Percentiles rank a stretch among this genome's conserved stretches.
Conservation (phyloP, 1,140 invertebrate genomes). For the Aricia agestis region DNA sequence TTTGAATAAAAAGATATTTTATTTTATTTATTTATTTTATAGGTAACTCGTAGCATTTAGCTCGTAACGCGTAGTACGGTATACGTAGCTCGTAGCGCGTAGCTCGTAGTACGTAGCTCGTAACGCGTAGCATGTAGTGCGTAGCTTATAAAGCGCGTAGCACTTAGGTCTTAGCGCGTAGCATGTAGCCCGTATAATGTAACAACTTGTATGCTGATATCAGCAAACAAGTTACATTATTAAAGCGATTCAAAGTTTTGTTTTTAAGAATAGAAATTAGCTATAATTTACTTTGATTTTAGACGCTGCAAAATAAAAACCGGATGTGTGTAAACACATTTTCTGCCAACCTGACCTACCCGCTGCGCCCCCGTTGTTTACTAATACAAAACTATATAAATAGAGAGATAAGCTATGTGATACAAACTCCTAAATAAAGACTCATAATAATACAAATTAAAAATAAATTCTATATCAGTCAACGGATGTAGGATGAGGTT, state of each 20-base stretch:
- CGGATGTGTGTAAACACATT: conserved; percentile 28
- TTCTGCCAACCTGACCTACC: conserved; percentile 51
- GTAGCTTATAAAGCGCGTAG: neutral
- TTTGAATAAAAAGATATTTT: too few species aligned
- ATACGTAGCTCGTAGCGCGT: neutral
- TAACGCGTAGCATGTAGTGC: neutral
- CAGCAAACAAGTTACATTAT: too few species aligned
- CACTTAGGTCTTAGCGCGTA: neutral
- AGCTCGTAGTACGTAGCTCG: neutral
- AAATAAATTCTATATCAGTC: neutral
- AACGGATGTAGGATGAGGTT: neutral
- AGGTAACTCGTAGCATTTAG: too few species aligned
- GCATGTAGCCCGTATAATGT: too few species aligned
- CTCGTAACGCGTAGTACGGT: neutral
- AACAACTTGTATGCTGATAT: too few species aligned
- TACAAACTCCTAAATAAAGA: neutral
- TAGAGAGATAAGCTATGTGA: neutral
- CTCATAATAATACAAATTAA: neutral
- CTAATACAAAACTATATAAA: neutral
- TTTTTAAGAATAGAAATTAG: neutral
- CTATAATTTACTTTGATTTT: neutral
- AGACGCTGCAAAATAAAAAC: neutral
- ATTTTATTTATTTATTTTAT: too few species aligned
- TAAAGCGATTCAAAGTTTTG: neutral
- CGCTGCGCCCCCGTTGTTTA: conserved; percentile 30